Evolutionary conservation across 2,797 vertebrate genomes (phyloP), one percentile per base, ranked within the genome.

Genomic region (Phrynocephalus guinanensis): DNA sequence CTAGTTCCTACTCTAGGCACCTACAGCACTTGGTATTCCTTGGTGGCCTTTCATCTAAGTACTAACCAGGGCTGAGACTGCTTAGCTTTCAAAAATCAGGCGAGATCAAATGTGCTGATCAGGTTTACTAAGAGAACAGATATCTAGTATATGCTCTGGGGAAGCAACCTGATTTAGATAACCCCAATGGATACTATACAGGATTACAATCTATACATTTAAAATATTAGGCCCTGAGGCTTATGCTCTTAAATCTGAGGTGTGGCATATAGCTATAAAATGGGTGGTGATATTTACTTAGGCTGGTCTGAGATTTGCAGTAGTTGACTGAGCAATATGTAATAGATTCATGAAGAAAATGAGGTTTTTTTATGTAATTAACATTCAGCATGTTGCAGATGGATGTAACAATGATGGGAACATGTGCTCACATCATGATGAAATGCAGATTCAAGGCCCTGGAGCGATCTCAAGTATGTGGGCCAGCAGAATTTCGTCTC

Each of bases 401-500:
- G 93, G 93, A 94, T 96, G 95, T 96, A 96, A 93, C 94, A 83
- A 90, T 94, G 95, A 96, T 95, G 94, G 94, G 92, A 96, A 96
- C 96, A 96, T 96, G 96, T 96, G 97, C 95, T 96, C 94, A 94
- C 94, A 96, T 97, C 96, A 87, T 16, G 95, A 96, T 95, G 96
- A 96, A 96, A 97, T 96, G 94, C 94, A 97, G 95, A 97, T 97
- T 95, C 96, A 96, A 94, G 94, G 91, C 95, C 96, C 96, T 95
- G 95, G 95, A 97, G 96, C 95, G 95, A 96, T 94, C 96, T 96
- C 96, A 96, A 94, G 97, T 95, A 96, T 95, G 93, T 95, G 94
- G 95, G 96, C 96, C 94, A 95, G 94, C 81, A 73, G 90, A 88
- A 95, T 94, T 97, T 96, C 93, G 95, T 96, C 95, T 96, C 95